phyloP scores from a whole-genome alignment of 2,113 vertebrate genomes.

The Hydrolagus affinis region DNA sequence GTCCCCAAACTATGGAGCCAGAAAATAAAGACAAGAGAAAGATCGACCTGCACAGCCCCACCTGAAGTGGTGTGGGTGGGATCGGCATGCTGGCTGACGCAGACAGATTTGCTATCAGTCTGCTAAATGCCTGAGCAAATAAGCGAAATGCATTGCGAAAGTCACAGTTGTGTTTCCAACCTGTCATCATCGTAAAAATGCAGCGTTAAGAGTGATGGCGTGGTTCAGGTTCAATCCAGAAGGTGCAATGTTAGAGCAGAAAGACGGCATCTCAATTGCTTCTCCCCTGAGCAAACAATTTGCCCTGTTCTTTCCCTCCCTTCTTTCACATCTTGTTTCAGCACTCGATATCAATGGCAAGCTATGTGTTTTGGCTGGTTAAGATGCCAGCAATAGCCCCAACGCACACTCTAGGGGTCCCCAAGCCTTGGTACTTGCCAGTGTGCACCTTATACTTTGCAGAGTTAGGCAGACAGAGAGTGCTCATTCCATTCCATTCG shows the following conservation, averaged over 20 bases:
- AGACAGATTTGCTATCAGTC: neutral
- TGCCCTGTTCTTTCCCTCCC: neutral
- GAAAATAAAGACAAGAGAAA: neutral
- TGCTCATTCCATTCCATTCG: no score
- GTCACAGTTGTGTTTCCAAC: no score
- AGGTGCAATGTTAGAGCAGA: neutral
- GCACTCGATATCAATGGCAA: no score
- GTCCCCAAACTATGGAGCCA: neutral
- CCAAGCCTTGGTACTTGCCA: no score
- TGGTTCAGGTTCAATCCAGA: no score
- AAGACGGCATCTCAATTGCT: neutral
- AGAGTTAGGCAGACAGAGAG: no score
- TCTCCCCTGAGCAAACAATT: neutral
- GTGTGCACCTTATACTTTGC: no score
- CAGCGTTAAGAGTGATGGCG: no score
- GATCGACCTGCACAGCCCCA: neutral
- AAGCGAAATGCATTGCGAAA: neutral
- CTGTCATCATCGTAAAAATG: no score
- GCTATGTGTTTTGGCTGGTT: no score
- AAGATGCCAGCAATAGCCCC: no score
- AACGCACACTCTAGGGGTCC: no score
- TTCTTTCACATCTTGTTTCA: neutral
- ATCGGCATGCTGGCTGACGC: neutral
- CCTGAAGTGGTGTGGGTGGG: neutral
- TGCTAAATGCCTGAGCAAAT: neutral